These are phyloP conservation scores for Asteroscopus sphinx DNA, from an alignment of 2,888 invertebrate species.

Conservation along the genomic window DNA sequence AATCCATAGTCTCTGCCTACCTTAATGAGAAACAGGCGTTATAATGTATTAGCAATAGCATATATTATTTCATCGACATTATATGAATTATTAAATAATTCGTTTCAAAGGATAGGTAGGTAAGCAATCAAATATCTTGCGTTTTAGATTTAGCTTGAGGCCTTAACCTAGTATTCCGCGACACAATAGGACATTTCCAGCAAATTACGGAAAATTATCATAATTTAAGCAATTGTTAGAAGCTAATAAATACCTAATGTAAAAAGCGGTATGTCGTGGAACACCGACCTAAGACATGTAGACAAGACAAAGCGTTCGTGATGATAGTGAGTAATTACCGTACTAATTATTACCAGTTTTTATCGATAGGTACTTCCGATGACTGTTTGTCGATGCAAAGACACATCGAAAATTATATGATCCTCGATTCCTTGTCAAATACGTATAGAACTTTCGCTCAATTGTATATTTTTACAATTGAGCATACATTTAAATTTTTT, in stretches of 20 bases:
- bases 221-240: neutral
- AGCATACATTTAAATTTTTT: too few relatives aligned
- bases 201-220: neutral
- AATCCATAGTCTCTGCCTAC: too few relatives aligned
- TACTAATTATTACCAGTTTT: constrained; percentile 31
- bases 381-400: neutral
- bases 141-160: too few relatives aligned
- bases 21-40: too few relatives aligned
- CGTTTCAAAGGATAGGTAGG: too few relatives aligned
- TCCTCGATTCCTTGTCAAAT: neutral
- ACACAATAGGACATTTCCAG: too few relatives aligned
- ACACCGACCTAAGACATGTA: constrained; percentile 56
- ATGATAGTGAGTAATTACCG: constrained; percentile 46
- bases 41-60: too few relatives aligned
- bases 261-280: constrained; percentile 7
- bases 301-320: constrained; percentile 56
- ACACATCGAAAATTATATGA: constrained; percentile 9
- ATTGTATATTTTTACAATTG: too few relatives aligned
- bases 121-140: too few relatives aligned
- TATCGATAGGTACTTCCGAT: constrained; percentile 19
- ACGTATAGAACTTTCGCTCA: too few relatives aligned
- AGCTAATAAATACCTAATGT: neutral
- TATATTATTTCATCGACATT: too few relatives aligned
- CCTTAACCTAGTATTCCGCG: neutral
- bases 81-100: too few relatives aligned